phyloP scores from a whole-genome alignment of 1,140 invertebrate species.

The Uloborus diversus region DNA sequence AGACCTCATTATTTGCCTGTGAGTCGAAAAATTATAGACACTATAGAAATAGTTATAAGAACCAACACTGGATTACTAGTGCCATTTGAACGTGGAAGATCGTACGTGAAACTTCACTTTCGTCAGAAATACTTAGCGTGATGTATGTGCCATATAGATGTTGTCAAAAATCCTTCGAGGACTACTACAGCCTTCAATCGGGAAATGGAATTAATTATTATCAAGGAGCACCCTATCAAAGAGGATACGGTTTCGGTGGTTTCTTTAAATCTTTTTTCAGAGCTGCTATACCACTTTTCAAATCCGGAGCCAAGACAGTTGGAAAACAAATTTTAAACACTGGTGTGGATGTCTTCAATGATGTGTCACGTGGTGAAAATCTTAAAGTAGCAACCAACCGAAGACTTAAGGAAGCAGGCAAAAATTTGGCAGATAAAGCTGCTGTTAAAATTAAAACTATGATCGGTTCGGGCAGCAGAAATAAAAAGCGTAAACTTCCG shows the following conservation, averaged over 20 bases:
- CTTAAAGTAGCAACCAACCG: not conserved
- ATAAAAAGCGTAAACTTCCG: not conserved
- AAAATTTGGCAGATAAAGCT: not conserved
- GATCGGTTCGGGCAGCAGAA: not conserved
- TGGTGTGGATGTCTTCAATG: not conserved
- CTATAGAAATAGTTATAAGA: conserved; percentile 7
- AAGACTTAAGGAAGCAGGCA: not conserved
- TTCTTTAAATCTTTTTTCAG: not conserved
- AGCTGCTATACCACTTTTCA: not conserved
- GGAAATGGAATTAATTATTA: not conserved
- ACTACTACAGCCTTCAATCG: not conserved
- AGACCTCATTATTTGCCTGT: not conserved
- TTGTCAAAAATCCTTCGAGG: not conserved
- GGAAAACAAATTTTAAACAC: not conserved
- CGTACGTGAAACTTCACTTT: conserved; percentile 5
- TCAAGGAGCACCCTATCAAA: not conserved
- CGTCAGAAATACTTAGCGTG: not conserved
- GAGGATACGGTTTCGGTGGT: not conserved
- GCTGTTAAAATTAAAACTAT: not conserved
- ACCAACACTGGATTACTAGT: not conserved
- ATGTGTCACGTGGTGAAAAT: not conserved
- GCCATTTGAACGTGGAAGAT: not conserved
- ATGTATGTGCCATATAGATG: not conserved
- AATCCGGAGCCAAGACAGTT: conserved; percentile 3
- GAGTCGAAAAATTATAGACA: not conserved